Conservation (phyloP, 2,797 vertebrate species). For the Lagocephalus sceleratus region DNA sequence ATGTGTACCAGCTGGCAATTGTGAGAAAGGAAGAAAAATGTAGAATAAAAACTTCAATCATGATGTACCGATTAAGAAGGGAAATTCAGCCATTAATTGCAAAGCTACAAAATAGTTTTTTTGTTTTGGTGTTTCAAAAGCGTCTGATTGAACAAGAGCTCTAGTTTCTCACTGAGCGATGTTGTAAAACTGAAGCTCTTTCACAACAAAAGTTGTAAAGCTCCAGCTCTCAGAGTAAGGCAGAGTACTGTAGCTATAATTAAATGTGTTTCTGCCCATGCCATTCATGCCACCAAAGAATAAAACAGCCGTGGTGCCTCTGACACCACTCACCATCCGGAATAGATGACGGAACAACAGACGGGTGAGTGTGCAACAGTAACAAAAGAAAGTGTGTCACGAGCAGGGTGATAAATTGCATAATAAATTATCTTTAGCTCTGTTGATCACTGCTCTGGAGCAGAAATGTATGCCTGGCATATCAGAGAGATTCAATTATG, state of each 20-base stretch:
- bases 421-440: constrained; percentile 72
- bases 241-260: no score
- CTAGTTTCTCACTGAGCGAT: no score
- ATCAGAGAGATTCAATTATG: constrained; percentile 74
- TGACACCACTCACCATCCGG: not conserved
- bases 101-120: no score
- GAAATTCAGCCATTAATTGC: no score
- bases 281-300: not conserved
- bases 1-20: not conserved
- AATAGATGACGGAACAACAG: not conserved
- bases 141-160: no score
- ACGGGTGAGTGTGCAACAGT: constrained; percentile 35
- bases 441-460: constrained; percentile 68
- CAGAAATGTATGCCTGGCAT: constrained; percentile 64
- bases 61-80: no score
- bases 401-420: constrained; percentile 71
- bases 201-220: no score
- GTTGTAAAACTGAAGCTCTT: no score
- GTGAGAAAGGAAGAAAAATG: constrained; percentile 5
- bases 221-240: no score
- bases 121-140: no score
- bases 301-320: not conserved
- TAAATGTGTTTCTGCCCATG: no score
- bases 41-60: not conserved
- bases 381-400: constrained; percentile 62